Conservation (phyloP, 2,888 invertebrate genomes). For the Villa cingulata region DNA sequence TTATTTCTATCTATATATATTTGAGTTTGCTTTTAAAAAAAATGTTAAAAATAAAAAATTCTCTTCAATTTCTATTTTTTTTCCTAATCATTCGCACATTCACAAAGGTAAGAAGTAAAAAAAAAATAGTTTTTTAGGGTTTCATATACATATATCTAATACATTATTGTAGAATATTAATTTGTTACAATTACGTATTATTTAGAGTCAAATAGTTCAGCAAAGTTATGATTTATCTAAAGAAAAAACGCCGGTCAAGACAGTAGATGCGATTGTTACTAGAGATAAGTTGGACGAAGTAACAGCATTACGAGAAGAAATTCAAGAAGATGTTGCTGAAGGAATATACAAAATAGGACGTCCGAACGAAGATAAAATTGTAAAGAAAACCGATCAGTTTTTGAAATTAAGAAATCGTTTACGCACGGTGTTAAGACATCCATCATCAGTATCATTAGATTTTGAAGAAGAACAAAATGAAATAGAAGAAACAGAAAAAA, state of each 20-base stretch:
- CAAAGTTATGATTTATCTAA: conserved; percentile 13
- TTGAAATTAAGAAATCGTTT: neutral
- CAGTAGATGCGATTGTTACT: neutral
- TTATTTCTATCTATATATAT: too few species aligned
- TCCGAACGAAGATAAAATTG: conserved; percentile 10
- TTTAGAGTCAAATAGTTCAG: conserved; percentile 23
- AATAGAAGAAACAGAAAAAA: neutral
- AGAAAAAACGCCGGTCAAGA: too few species aligned
- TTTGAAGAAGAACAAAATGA: neutral
- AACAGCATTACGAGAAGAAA: conserved; percentile 23
- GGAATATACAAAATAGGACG: conserved; percentile 13
- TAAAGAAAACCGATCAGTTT: conserved; percentile 12
- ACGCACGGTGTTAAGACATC: too few species aligned
- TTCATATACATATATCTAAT: too few species aligned
- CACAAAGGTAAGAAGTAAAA: too few species aligned
- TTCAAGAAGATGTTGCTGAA: conserved; percentile 18
- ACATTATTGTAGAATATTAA: too few species aligned
- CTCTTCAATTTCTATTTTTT: too few species aligned
- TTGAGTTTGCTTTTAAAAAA: neutral
- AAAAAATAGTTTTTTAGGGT: too few species aligned
- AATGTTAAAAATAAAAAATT: too few species aligned
- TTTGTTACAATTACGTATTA: too few species aligned
- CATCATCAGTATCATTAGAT: conserved; percentile 6
- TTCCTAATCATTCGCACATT: too few species aligned
- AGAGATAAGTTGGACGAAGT: conserved; percentile 22